Conservation (phyloP, 2,113 vertebrate genomes). For the Pseudopodoces humilis region DNA sequence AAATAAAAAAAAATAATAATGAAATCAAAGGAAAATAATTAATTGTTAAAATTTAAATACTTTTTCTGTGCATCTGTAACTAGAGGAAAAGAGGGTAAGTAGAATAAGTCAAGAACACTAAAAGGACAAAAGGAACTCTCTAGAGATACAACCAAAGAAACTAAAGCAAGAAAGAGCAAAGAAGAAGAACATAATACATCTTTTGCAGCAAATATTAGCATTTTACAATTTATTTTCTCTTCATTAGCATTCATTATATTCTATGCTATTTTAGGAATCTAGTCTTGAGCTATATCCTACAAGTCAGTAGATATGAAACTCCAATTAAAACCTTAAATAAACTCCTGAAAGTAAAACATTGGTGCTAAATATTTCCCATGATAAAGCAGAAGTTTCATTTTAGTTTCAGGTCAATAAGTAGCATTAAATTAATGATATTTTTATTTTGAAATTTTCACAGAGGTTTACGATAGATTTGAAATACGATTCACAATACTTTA, state of each 20-base stretch:
- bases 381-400: neutral
- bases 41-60: neutral
- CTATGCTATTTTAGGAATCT: neutral
- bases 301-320: neutral
- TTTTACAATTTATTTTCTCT: neutral
- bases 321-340: neutral
- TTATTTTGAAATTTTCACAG: neutral
- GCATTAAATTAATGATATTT: neutral
- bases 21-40: neutral
- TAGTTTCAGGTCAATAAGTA: neutral
- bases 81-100: neutral
- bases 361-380: neutral
- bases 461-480: neutral
- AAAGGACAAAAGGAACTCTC: neutral
- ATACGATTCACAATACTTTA: neutral
- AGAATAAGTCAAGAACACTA: neutral
- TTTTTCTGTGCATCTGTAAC: neutral
- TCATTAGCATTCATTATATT: neutral
- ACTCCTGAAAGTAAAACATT: neutral
- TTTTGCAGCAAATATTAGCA: neutral
- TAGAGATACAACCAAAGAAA: neutral
- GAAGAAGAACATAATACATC: rapidly evolving
- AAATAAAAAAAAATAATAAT: neutral
- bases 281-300: neutral
- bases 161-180: neutral